Percentiles rank a stretch among this genome's conserved stretches.
These are phyloP conservation scores for Diabrotica balteata DNA, from an alignment of 2,888 invertebrate species.

Conservation along the genomic window DNA sequence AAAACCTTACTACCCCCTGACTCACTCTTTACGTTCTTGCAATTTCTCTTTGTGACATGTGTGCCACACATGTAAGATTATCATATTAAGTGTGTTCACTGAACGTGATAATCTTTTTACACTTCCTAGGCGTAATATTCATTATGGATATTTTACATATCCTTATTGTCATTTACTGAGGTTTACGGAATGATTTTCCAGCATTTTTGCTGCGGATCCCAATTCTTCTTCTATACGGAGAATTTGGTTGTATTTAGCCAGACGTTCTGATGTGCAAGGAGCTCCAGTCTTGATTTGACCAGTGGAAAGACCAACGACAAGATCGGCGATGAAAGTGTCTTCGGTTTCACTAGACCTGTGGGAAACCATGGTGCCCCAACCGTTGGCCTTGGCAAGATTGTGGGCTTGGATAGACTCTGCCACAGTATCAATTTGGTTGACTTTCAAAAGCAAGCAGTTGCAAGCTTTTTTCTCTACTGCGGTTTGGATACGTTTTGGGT, in stretches of 20 bases:
- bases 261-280: conserved; percentile 97
- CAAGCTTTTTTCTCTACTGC: conserved; percentile 98
- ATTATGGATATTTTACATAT: no score
- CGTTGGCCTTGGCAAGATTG: conserved; percentile 82
- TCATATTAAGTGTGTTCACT: no score
- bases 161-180: conserved; percentile 55
- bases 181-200: conserved; percentile 94
- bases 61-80: no score
- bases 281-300: conserved; percentile 99
- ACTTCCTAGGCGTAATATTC: no score
- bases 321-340: conserved; percentile 98
- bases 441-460: conserved; percentile 96
- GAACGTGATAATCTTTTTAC: no score
- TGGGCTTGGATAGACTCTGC: conserved; percentile 97
- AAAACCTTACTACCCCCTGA: no score
- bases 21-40: no score
- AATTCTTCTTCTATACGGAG: conserved; percentile 98
- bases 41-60: no score
- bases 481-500: conserved; percentile 90
- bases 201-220: conserved; percentile 88
- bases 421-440: conserved; percentile 97
- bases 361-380: conserved; percentile 99
- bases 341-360: conserved; percentile 98
- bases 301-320: conserved; percentile 97
- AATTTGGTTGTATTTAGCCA: conserved; percentile 99